Evolutionary conservation across 1,140 invertebrate species (phyloP).

Genomic region (Dolichoris vasculosae): DNA sequence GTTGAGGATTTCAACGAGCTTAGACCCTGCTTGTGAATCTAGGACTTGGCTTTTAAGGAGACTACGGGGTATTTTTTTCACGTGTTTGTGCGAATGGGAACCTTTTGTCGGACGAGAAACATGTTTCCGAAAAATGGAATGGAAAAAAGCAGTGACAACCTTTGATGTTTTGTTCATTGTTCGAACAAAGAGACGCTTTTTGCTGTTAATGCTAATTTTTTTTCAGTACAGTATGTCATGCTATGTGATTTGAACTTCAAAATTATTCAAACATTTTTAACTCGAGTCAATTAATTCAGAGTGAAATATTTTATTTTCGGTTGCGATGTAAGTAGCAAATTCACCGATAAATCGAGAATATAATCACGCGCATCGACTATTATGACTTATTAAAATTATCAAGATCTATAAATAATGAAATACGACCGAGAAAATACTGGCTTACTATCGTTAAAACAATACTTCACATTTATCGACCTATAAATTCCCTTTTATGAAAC

Average conservation of each 20-base stretch:
- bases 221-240: slow-evolving; percentile 15
- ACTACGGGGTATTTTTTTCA: neutral
- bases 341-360: neutral
- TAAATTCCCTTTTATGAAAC: slow-evolving; percentile 28
- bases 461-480: neutral
- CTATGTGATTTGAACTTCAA: slow-evolving; percentile 11
- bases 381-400: neutral
- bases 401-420: neutral
- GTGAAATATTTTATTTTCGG: neutral
- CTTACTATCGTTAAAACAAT: neutral
- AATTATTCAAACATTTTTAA: neutral
- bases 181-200: neutral
- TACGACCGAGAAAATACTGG: neutral
- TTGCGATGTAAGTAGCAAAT: neutral
- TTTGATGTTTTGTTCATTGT: slow-evolving; percentile 23
- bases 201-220: neutral
- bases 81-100: neutral
- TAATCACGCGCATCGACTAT: neutral
- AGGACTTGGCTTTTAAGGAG: slow-evolving; percentile 8
- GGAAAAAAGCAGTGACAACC: neutral
- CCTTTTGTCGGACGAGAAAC: slow-evolving; percentile 3
- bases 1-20: neutral
- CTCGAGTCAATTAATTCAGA: neutral
- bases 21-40: neutral
- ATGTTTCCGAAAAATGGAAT: neutral